Conservation (phyloP, 1,140 invertebrate species). For the Thaumatotibia leucotreta region DNA sequence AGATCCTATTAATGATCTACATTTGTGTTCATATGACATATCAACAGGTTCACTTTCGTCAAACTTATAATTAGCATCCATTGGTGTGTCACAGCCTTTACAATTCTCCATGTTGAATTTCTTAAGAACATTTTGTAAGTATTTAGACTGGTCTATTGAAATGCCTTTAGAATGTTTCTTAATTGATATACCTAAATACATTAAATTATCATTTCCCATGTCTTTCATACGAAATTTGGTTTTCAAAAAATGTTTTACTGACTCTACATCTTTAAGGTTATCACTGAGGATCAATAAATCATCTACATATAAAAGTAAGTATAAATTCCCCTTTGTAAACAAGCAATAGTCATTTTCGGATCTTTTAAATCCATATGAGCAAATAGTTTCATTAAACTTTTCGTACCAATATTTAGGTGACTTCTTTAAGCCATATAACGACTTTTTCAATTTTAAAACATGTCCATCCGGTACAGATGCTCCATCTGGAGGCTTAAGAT, state of each 20-base stretch:
- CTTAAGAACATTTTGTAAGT: neutral
- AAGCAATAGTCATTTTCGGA: slow-evolving; percentile 14
- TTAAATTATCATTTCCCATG: neutral
- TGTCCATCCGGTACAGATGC: neutral
- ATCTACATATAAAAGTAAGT: slow-evolving; percentile 13
- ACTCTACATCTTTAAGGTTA: neutral
- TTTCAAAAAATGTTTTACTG: neutral
- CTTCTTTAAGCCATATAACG: slow-evolving; percentile 11
- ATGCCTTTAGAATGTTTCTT: neutral
- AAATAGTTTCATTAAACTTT: neutral
- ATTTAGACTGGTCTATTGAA: neutral
- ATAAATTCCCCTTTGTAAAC: neutral
- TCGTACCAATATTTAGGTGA: slow-evolving; percentile 13
- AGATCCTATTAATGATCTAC: neutral
- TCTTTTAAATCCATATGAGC: neutral
- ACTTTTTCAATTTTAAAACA: slow-evolving; percentile 12
- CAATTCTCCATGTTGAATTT: neutral
- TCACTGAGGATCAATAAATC: neutral
- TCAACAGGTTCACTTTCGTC: neutral
- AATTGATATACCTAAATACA: neutral
- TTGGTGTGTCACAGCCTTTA: neutral
- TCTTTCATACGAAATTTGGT: neutral
- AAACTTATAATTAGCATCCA: neutral
- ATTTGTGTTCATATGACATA: neutral
- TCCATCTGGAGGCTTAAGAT: slow-evolving; percentile 5